Conservation (phyloP, 2,797 vertebrate genomes). For the Alectoris magna region DNA sequence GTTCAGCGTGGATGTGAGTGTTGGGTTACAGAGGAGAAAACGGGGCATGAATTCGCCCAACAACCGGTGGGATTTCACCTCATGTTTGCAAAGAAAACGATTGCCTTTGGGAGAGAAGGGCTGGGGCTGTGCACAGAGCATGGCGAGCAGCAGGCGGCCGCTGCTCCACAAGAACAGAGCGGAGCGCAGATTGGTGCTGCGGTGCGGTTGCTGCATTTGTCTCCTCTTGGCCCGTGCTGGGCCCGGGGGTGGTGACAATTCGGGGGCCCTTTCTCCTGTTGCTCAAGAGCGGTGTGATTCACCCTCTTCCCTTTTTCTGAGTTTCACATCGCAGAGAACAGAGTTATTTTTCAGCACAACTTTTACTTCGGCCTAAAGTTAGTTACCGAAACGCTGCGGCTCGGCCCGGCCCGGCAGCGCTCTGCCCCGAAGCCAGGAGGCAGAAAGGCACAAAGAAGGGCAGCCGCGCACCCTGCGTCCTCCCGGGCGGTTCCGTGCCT, state of each 20-base stretch:
- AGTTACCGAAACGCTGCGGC: accelerated
- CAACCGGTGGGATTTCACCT: background rate
- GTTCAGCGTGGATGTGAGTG: background rate
- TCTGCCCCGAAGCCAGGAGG: background rate
- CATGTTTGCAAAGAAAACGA: conserved; percentile 11
- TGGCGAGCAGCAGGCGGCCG: background rate
- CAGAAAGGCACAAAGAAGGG: background rate
- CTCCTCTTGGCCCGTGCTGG: background rate
- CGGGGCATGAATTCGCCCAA: conserved; percentile 31
- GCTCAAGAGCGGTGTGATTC: background rate
- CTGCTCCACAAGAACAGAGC: accelerated
- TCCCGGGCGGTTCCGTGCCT: accelerated
- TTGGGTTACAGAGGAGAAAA: conserved; percentile 56
- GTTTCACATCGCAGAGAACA: background rate
- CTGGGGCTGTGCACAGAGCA: background rate
- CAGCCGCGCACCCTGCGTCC: background rate
- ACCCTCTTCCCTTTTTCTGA: conserved; percentile 18
- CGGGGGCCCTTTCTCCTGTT: conserved; percentile 23
- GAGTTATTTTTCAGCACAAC: background rate
- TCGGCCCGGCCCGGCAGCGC: accelerated
- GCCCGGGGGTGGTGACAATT: background rate
- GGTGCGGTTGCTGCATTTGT: background rate
- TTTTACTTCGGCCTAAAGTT: conserved; percentile 24
- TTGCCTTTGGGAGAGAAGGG: background rate
- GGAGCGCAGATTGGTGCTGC: background rate